Conservation (phyloP, 2,113 vertebrate species). For the Dasyornis broadbenti region DNA sequence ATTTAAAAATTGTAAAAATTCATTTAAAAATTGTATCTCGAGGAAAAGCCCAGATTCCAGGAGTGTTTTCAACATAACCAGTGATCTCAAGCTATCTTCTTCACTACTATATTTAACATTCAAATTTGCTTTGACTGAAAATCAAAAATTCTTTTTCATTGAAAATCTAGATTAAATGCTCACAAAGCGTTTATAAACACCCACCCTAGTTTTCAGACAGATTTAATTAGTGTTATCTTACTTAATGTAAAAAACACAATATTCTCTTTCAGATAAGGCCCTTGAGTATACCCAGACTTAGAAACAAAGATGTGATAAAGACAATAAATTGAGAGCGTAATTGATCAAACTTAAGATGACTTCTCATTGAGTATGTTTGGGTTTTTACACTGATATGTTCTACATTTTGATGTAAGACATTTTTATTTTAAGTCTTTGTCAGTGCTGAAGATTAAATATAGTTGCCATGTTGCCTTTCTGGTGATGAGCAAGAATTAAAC, state of each 20-base stretch:
- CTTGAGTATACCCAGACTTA: background rate
- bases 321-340: background rate
- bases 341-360: background rate
- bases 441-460: background rate
- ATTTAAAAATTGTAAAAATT: background rate
- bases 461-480: background rate
- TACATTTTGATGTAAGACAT: background rate
- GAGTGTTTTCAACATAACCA: background rate
- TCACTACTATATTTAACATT: background rate
- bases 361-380: background rate
- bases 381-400: background rate
- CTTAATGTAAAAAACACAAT: background rate
- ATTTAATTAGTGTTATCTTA: background rate
- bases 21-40: background rate
- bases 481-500: background rate
- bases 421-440: background rate
- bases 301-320: background rate
- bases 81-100: background rate
- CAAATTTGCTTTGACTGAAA: background rate
- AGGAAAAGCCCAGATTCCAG: background rate
- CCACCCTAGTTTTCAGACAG: background rate
- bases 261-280: background rate
- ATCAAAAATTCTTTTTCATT: background rate
- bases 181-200: background rate
- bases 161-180: background rate